These are phyloP conservation scores for Acinonyx jubatus DNA, from an alignment of 2,113 vertebrate genomes.

Conservation along the genomic window DNA sequence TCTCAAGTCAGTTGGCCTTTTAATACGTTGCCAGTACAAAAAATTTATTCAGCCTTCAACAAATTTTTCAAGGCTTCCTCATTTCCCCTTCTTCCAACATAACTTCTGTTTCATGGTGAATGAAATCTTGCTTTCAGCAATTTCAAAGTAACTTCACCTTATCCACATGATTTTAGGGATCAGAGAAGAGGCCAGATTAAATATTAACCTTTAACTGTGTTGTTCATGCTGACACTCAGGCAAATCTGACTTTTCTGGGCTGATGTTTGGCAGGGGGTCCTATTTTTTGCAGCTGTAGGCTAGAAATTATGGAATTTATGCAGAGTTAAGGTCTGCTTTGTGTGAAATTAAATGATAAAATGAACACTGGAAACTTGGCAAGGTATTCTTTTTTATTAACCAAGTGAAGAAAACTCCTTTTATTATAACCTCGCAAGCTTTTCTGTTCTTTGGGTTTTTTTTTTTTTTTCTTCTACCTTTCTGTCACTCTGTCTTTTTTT, in stretches of 20 bases:
- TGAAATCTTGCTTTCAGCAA: conserved; percentile 69
- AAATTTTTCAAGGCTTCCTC: conserved; percentile 50
- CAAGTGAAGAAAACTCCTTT: not conserved
- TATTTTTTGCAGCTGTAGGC: conserved; percentile 50
- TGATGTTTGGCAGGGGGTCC: conserved; percentile 59
- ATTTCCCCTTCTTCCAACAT: conserved; percentile 32
- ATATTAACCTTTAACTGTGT: conserved; percentile 70
- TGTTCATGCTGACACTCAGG: conserved; percentile 48
- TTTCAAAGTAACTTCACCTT: conserved; percentile 72
- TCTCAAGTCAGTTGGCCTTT: conserved; percentile 52
- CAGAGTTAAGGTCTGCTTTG: conserved; percentile 54
- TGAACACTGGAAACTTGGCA: conserved; percentile 21
- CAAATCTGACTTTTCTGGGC: conserved; percentile 57
- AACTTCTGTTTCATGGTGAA: conserved; percentile 63
- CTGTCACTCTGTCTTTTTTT: not conserved
- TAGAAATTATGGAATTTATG: conserved; percentile 65
- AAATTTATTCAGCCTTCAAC: conserved; percentile 40
- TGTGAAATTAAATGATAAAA: conserved; percentile 65
- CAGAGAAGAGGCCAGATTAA: conserved; percentile 75
- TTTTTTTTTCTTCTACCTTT: not conserved
- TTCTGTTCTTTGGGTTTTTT: not conserved
- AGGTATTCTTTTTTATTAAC: conserved; percentile 41
- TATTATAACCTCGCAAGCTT: not conserved
- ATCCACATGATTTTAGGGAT: conserved; percentile 72
- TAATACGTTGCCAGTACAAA: conserved; percentile 53